Evolutionary conservation across 53 echinoderm and acorn worm species (phyloP), one percentile per base, ranked within the genome.

Genomic region (Holothuria leucospilota): DNA sequence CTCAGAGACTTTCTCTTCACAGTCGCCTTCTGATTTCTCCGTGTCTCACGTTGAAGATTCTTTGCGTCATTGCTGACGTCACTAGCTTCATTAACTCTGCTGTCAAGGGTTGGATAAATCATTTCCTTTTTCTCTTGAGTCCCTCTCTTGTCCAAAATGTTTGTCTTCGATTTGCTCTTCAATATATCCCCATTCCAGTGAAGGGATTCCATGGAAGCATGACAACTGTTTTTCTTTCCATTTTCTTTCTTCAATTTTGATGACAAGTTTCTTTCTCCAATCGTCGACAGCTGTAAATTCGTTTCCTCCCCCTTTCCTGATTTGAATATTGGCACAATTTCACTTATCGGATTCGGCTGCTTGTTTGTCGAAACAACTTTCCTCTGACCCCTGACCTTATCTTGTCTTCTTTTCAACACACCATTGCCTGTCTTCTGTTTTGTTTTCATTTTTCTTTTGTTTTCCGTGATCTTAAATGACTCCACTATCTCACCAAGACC

Each of bases 101-200:
- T 46, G 13, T 11, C n/a, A n/a, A 13, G 25, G 2, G 16, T 6
- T 8, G 75, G 20, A 16, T 56, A 1, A 15, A 4, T 56, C 18
- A 18, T 16, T 1, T 56, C 56, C 16, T 18, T 13, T 52, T 52
- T 56, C 56, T 10, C 56, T 4, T 16, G 15, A 18, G 1, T 0
- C 20, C 15, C 49, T 60, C 21, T 80, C 61, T 62, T 80, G 24
- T 80, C 80, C 26, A 18, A n/a, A 29, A 80, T 80, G 24, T 61
- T 59, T 8, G 80, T 60, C 26, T 29, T 80, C 29, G 80, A 59
- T 34, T 80, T 80, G 61, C 80, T 80, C 53, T 29, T 51, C 38
- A 80, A n/a, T 26, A 80, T 61, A 80, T 61, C 80, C 16, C 80
- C 80, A 15, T 80, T 80, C 80, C 80, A 80, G 18, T 61, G 29